Percentiles rank a stretch among this genome's conserved stretches.
Evolutionary conservation across 53 echinoderm and acorn worm species (phyloP).

Genomic region (Temnopleurus reevesii): DNA sequence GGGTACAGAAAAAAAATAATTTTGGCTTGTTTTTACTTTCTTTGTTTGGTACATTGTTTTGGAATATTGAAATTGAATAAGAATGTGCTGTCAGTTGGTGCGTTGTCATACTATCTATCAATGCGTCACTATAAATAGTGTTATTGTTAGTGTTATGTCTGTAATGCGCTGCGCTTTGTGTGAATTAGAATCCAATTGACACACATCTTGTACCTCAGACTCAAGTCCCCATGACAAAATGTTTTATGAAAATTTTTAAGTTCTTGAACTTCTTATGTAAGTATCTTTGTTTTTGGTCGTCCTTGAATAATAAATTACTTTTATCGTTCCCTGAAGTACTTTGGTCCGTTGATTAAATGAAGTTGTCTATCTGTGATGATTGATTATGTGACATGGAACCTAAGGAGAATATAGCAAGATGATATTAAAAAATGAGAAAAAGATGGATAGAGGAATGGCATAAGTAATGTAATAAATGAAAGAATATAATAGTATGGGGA

Average conservation of each 20-base stretch:
- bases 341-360: too few species aligned
- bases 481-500: too few species aligned
- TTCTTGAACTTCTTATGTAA: not conserved
- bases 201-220: not conserved
- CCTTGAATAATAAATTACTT: slow-evolving; percentile 42
- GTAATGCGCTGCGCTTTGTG: not conserved
- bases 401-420: too few species aligned
- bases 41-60: not conserved
- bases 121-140: not conserved
- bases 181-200: not conserved
- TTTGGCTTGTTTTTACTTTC: not conserved
- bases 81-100: not conserved
- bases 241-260: not conserved
- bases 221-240: not conserved
- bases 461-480: too few species aligned
- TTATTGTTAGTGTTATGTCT: too few species aligned
- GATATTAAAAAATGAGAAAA: too few species aligned
- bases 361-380: too few species aligned
- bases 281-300: slow-evolving; percentile 6
- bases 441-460: too few species aligned
- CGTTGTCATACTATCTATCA: not conserved
- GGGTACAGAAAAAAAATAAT: not conserved
- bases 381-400: too few species aligned
- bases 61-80: not conserved
- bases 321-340: slow-evolving; percentile 26